Conservation (phyloP, 2,888 invertebrate genomes). For the Drosophila pegasa region DNA sequence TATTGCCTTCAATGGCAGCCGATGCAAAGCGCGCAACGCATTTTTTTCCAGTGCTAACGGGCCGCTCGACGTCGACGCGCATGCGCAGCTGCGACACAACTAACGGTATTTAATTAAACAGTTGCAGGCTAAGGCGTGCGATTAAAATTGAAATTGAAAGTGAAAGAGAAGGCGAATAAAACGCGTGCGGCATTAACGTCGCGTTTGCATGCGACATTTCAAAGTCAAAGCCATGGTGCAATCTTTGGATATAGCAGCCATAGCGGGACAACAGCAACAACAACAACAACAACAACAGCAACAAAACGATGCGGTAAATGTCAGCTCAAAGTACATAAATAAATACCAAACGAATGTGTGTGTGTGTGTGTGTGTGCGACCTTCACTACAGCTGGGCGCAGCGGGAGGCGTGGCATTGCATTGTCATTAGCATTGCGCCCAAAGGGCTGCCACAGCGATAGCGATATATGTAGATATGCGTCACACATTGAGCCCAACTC, state of each 20-base stretch:
- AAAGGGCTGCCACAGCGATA: conserved; percentile 37
- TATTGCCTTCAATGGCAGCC: conserved; percentile 67
- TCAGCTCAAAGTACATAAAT: conserved; percentile 28
- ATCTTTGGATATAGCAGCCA: conserved; percentile 83
- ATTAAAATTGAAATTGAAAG: conserved; percentile 27
- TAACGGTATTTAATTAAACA: conserved; percentile 43
- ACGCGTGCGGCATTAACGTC: conserved; percentile 14
- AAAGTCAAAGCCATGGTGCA: conserved; percentile 83
- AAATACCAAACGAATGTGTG: conserved; percentile 8
- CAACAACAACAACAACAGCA: conserved; percentile 54
- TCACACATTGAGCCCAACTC: conserved; percentile 65
- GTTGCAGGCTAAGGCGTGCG: conserved; percentile 25
- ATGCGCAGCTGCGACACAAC: conserved; percentile 63
- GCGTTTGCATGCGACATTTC: conserved; percentile 75
- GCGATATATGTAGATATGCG: conserved; percentile 65
- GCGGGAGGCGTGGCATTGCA: conserved; percentile 73
- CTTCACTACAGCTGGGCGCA: conserved; percentile 52
- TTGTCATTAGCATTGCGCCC: conserved; percentile 63
- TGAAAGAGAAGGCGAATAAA: conserved; percentile 9
- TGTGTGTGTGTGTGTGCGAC: conserved; percentile 30
- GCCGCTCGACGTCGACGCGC: conserved; percentile 60
- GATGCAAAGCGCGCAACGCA: conserved; percentile 36
- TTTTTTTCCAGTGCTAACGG: conserved; percentile 60
- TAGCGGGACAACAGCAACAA: conserved; percentile 72
- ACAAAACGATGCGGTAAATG: conserved; percentile 82